A percentile compares a stretch with the other conserved stretches of the same genome.
These are phyloP conservation scores for Brassicogethes aeneus DNA, from an alignment of 2,888 invertebrate genomes.

Conservation along the genomic window DNA sequence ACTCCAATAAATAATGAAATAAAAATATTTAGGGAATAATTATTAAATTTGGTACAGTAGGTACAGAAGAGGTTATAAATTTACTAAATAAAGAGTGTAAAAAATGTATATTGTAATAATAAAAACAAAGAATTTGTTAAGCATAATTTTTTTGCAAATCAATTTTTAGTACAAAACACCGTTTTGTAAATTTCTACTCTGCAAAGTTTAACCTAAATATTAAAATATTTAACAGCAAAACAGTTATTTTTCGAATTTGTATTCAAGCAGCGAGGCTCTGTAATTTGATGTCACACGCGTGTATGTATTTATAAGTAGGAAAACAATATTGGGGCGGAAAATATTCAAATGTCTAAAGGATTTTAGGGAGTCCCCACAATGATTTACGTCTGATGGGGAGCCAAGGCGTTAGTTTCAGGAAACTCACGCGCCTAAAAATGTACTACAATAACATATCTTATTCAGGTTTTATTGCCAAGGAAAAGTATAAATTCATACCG, in stretches of 20 bases:
- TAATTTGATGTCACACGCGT: neutral
- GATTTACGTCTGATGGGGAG: conserved; percentile 13
- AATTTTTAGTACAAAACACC: too few species aligned
- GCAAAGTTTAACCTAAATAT: too few species aligned
- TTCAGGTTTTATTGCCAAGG: neutral
- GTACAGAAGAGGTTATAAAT: too few species aligned
- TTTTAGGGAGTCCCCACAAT: conserved; percentile 12
- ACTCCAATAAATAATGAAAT: too few species aligned
- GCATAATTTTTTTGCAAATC: too few species aligned
- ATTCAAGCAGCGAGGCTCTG: neutral
- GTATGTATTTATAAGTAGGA: conserved; percentile 9
- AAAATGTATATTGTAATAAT: too few species aligned
- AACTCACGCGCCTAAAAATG: neutral
- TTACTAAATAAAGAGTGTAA: too few species aligned
- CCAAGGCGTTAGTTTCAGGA: neutral
- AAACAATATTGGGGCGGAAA: conserved; percentile 19
- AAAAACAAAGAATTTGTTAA: too few species aligned
- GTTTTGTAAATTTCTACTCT: too few species aligned
- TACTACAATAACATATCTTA: conserved; percentile 1
- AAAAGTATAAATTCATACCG: conserved; percentile 14
- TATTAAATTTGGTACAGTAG: too few species aligned
- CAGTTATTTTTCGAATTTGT: neutral
- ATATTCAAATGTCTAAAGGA: conserved; percentile 19
- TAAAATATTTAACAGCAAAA: neutral
- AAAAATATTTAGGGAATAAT: too few species aligned